Evolutionary conservation across 2,888 invertebrate genomes (phyloP), one percentile per base, ranked within the genome.

Genomic region (Euspilapteryx auroguttella): DNA sequence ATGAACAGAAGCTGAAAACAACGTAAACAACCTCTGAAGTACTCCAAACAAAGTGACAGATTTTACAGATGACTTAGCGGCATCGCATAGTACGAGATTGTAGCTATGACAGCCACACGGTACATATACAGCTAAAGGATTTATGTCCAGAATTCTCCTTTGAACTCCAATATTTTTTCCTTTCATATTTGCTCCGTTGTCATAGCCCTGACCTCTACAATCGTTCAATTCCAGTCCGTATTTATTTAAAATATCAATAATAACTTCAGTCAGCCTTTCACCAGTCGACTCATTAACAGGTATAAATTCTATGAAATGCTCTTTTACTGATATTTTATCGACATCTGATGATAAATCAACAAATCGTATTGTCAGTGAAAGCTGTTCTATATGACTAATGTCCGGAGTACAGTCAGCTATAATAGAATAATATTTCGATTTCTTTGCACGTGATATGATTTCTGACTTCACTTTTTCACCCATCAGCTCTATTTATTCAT

Each of bases 111-210:
- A 17, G 5, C 17, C 17, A 8, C 17, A 17, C 8, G 17, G 17
- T 8, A 8, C 17, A 8, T 6, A 17, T 5, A 17, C 3, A 32
- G 37, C 37, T 25, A 31, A 32, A 8, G 39, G 36, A 33, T 40
- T 37, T 34, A 40, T 28, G 30, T 51, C 41, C 14, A 42, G 35
- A 37, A 50, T 41, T 42, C 41, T 43, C 29, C 29, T 45, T 42
- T 52, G 47, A 28, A 52, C 44, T 5, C 51, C 47, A 33, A 35
- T 37, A 36, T 45, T 42, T 44, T 45, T 42, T 28, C 47, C 51
- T 33, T 41, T 39, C 44, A 51, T 51, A 27, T 52, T 54, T 6
- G 45, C 39, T 9, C 51, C 49, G 36, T 54, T 54, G 34, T 54
- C 49, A 37, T 53, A 50, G 22, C 45, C 47, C 35, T 50, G 49